Conservation (phyloP, 2,888 invertebrate species). For the Polydrusus pterygomalis region DNA sequence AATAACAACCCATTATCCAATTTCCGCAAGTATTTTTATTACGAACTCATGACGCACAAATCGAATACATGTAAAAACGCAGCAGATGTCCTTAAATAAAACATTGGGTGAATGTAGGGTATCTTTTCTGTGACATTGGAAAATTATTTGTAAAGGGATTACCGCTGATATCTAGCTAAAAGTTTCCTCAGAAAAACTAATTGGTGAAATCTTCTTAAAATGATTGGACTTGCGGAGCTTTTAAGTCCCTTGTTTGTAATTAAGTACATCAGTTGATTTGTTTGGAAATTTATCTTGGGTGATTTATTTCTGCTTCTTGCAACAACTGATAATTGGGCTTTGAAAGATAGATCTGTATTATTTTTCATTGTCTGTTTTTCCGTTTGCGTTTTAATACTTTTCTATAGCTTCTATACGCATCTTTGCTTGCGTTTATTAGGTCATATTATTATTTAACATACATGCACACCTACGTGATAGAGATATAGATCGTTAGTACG, state of each 20-base stretch:
- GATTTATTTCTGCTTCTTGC: slow-evolving; percentile 40
- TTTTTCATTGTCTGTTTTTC: slow-evolving; percentile 16
- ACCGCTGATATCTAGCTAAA: slow-evolving; percentile 57
- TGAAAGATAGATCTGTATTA: slow-evolving; percentile 17
- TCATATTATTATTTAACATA: no score
- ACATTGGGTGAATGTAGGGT: background rate
- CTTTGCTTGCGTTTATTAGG: no score
- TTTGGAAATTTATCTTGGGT: slow-evolving; percentile 38
- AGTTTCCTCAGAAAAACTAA: slow-evolving; percentile 69
- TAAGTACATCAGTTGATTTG: slow-evolving; percentile 62
- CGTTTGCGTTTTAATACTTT: slow-evolving; percentile 67
- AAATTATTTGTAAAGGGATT: slow-evolving; percentile 57
- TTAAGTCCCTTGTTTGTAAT: slow-evolving; percentile 68
- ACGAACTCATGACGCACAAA: no score
- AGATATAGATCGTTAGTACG: no score
- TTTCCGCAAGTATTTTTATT: no score
- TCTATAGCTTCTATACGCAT: no score
- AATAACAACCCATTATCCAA: no score
- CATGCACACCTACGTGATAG: no score
- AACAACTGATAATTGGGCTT: slow-evolving; percentile 33
- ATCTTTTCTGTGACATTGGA: slow-evolving; percentile 19
- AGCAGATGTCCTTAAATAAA: background rate
- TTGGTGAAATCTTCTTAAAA: slow-evolving; percentile 71
- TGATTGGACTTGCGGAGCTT: slow-evolving; percentile 49
- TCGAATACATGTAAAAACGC: no score